Evolutionary conservation across 2,113 vertebrate genomes (phyloP).

Genomic region (Motacilla tschutschensis): DNA sequence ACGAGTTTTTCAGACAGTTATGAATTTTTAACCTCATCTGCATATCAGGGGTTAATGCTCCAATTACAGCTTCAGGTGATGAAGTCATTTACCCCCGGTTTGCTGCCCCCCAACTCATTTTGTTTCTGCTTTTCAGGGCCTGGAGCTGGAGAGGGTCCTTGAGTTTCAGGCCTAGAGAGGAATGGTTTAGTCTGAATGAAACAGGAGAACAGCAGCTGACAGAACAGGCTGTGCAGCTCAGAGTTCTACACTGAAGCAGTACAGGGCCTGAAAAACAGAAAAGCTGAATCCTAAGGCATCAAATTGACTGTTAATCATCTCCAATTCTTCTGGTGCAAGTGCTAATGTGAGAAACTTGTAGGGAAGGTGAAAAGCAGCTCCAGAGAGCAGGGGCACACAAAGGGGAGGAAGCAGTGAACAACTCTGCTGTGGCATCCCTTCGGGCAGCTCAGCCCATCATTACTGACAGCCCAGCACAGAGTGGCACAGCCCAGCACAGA

Average conservation of each 20-base stretch:
- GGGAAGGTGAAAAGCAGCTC: background rate
- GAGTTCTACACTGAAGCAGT: background rate
- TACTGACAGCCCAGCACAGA: background rate
- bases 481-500: no score
- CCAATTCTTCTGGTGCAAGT: background rate
- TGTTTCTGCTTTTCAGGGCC: accelerated
- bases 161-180: no score
- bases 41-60: background rate
- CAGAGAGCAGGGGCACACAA: background rate
- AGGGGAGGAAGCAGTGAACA: background rate
- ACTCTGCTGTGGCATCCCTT: background rate
- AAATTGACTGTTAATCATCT: background rate
- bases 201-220: background rate
- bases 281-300: background rate
- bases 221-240: background rate
- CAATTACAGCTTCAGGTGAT: background rate
- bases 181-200: background rate
- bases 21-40: background rate
- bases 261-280: background rate
- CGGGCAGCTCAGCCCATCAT: conserved; percentile 1
- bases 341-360: background rate
- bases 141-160: background rate
- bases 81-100: background rate
- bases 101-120: background rate
- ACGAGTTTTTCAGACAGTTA: background rate